These are phyloP conservation scores for Yponomeuta cagnagella DNA, from an alignment of 2,888 invertebrate genomes.

Conservation along the genomic window DNA sequence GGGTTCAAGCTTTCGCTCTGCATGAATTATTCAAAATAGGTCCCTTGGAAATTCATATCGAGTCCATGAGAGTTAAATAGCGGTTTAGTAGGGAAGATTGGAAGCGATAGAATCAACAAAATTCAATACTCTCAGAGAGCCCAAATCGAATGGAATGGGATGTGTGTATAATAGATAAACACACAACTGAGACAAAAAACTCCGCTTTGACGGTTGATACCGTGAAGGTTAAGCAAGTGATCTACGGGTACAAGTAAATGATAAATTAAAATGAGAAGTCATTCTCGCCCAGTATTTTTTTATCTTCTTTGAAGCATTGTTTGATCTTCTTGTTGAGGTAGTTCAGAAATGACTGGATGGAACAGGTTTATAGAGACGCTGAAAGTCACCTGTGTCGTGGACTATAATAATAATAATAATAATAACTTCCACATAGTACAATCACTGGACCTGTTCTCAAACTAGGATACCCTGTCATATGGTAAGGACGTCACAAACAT, in stretches of 20 bases:
- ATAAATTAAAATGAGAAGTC: background rate
- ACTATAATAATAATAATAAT: no score
- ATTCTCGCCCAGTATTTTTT: background rate
- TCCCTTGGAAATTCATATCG: background rate
- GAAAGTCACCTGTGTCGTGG: background rate
- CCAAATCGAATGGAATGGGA: background rate
- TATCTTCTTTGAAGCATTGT: no score
- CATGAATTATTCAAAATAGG: conserved; percentile 3
- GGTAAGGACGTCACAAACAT: no score
- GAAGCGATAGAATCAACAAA: background rate
- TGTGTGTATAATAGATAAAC: background rate
- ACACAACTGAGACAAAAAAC: background rate
- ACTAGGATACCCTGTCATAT: no score
- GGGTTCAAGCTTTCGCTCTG: background rate
- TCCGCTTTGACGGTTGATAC: background rate
- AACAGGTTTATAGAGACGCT: background rate
- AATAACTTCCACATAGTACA: no score
- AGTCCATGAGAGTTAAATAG: background rate
- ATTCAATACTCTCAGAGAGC: background rate
- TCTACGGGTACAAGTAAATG: background rate
- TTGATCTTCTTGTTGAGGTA: no score
- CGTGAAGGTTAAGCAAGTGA: background rate
- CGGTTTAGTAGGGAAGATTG: background rate
- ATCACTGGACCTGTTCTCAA: no score
- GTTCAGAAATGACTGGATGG: background rate